A percentile compares a stretch with the other conserved stretches of the same genome.
These are phyloP conservation scores for Taphrorychus bicolor DNA, from an alignment of 2,888 invertebrate species.

Conservation along the genomic window DNA sequence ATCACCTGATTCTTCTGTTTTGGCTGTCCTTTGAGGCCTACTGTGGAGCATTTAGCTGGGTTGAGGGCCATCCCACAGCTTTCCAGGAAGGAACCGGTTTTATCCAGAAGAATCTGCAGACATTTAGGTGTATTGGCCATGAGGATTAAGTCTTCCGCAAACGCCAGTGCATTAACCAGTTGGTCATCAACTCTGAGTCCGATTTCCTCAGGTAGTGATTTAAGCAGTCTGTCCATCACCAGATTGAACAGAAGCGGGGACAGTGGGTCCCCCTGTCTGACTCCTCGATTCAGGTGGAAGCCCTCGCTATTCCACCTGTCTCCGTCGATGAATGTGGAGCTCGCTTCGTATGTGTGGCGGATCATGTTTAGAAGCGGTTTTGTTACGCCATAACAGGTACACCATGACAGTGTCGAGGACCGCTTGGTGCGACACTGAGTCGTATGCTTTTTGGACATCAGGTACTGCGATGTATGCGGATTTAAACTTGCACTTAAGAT, in stretches of 20 bases:
- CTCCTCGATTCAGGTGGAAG: slow-evolving; percentile 47
- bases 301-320: neutral
- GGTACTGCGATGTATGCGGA: slow-evolving; percentile 37
- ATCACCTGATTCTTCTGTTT: neutral
- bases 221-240: slow-evolving; percentile 48
- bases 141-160: neutral
- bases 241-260: slow-evolving; percentile 56
- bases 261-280: slow-evolving; percentile 57
- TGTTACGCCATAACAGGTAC: slow-evolving; percentile 49
- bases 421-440: slow-evolving; percentile 47
- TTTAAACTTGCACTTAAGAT: neutral
- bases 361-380: slow-evolving; percentile 20
- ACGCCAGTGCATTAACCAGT: neutral
- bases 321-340: neutral
- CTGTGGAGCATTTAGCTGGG: neutral
- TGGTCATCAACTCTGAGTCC: slow-evolving; percentile 15
- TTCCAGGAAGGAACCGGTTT: neutral
- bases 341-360: neutral
- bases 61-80: neutral
- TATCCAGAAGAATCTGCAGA: neutral
- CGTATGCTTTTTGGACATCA: slow-evolving; percentile 59
- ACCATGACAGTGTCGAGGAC: slow-evolving; percentile 48
- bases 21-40: neutral
- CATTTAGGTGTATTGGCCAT: neutral
- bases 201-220: slow-evolving; percentile 43